Percentiles rank a stretch among this genome's conserved stretches.
Evolutionary conservation across 2,113 vertebrate genomes (phyloP).

Genomic region (Cryptotis parvus): DNA sequence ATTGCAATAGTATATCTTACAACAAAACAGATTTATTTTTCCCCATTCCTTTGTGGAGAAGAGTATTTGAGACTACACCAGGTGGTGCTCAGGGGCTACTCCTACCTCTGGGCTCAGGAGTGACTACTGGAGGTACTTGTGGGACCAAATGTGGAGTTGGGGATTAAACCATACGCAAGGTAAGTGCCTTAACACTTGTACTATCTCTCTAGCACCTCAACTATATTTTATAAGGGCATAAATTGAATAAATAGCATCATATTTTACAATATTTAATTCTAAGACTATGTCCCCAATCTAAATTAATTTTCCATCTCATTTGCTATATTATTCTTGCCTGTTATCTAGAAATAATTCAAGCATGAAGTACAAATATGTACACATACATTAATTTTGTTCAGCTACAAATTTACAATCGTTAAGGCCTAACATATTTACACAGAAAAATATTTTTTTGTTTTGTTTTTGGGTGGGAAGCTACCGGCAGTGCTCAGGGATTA

Average conservation of each 20-base stretch:
- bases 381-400: neutral
- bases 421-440: neutral
- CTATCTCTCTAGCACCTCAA: neutral
- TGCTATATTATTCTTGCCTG: neutral
- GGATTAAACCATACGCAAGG: too few relatives aligned
- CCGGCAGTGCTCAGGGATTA: too few relatives aligned
- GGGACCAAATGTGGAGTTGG: too few relatives aligned
- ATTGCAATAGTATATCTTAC: neutral
- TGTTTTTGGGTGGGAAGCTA: too few relatives aligned
- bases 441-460: neutral
- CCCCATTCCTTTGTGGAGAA: too few relatives aligned
- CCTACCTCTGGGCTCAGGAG: too few relatives aligned
- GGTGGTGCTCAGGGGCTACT: too few relatives aligned
- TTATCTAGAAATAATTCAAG: neutral
- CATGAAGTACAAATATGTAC: neutral
- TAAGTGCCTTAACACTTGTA: too few relatives aligned
- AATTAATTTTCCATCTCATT: conserved; percentile 18
- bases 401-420: neutral
- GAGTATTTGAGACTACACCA: too few relatives aligned
- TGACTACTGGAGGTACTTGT: too few relatives aligned
- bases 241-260: neutral
- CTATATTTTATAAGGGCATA: neutral
- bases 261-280: neutral
- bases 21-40: neutral
- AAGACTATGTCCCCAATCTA: neutral